phyloP scores from a whole-genome alignment of 2,888 invertebrate genomes.

The Acronicta aceris region DNA sequence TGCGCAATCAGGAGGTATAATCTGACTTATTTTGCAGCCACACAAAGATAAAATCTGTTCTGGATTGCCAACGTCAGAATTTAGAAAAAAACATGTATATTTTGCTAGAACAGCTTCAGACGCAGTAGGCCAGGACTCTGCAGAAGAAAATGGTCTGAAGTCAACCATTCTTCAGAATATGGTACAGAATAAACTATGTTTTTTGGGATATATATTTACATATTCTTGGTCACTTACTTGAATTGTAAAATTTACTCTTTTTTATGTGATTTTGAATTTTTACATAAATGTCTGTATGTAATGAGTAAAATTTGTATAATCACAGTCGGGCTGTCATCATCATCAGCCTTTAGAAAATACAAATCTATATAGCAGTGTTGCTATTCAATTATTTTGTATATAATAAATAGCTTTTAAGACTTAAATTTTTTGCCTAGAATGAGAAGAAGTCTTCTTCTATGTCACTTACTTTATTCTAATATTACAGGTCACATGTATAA shows the following conservation, averaged over 20 bases:
- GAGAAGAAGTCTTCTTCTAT: no score
- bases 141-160: background rate
- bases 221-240: no score
- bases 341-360: background rate
- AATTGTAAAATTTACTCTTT: no score
- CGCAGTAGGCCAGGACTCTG: background rate
- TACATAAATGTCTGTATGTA: no score
- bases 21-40: constrained; percentile 6
- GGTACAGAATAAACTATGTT: background rate
- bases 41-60: constrained; percentile 12
- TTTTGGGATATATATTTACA: no score
- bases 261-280: no score
- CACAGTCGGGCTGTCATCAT: no score
- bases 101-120: background rate
- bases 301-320: no score
- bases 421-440: no score
- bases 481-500: constrained; percentile 14
- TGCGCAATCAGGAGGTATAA: no score
- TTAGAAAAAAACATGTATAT: constrained; percentile 6
- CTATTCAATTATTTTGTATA: no score
- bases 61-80: background rate
- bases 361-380: background rate
- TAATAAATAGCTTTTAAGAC: no score
- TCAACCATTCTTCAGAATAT: background rate
- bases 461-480: background rate